Evolutionary conservation across 2,888 invertebrate genomes (phyloP), one percentile per base, ranked within the genome.

Genomic region (Malachius bipustulatus): DNA sequence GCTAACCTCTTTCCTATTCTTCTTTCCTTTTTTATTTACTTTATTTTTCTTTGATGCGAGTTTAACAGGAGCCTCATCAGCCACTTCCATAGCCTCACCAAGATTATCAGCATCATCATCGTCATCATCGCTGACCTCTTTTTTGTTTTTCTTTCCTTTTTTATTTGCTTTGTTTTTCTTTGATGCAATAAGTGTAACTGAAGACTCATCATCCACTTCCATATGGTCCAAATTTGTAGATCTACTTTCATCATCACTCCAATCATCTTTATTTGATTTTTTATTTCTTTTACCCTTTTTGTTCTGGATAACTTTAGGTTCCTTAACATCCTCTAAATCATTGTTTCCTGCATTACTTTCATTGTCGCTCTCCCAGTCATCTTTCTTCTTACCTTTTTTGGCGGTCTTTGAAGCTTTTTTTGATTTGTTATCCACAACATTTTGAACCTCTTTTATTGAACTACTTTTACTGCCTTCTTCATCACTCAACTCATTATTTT

Each of bases 101-200:
- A 29, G 14, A 29, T 34, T 14, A 34, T 28, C 15, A 19, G 33
- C 39, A 26, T 37, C 32, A 9, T 30, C 26, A 12, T 35, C 31
- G 15, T 37, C 39, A 12, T 26, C 32, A 15, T 34, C 32, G 16
- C 40, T 16, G 35, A 66, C 49, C 45, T 66, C 67, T 34, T 66
- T 28, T n/a, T 37, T 36, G 8, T 14, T 12, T 10, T 31, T 42
- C 16, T 34, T 42, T 31, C 36, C 43, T 40, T 8, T 33, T 4
- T 36, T 40, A 14, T 12, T 11, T 27, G 10, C 4, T 1, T 4
- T 67, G 19, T 63, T 54, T 48, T 69, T 71, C 48, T 69, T 71
- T 2, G 55, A 52, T 6, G 55, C 61, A n/a, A 16, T 65, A 58
- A 50, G 64, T 16, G 65, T 57, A n/a, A n/a, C n/a, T n/a, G n/a